Base-by-base conservation (phyloP, 2,888 invertebrate genomes). In the Rapana venosa region DNA sequence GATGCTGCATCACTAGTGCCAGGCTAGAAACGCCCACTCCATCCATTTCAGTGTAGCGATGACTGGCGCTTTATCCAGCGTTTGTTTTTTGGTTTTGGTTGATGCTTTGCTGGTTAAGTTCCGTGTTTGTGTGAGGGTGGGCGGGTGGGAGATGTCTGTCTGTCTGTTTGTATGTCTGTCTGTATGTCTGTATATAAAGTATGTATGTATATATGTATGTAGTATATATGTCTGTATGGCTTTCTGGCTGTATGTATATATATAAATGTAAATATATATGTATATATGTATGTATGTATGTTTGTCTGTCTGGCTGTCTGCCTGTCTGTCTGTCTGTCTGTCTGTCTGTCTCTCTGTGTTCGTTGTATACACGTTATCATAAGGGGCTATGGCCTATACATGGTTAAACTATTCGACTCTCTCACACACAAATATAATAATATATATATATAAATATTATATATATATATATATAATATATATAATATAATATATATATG, bases 241-340 rank as follows among this genome's bases (percentile, higher is more conserved):
- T 26, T 1, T 83, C 0, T 47, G 35, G 2, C 2, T 35, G 83
- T 83, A 17, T 83, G 35, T 36, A 30, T 83, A 6, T 35, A 30
- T 36, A 20, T 83, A 30, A n/a, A n/a, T 32, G 83, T 83, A 15
- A 32, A 15, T 83, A 36, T 83, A 36, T 83, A 36, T 83, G 83
- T 83, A 35, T 83, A 36, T 83, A 17, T 83, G 83, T 83, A 35
- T 83, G 83, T 83, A 35, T 83, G 83, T 83, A 35, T 83, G 83
- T 47, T 11, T 83, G 83, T 47, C 8, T 83, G 83, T 83, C 1
- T 83, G 83, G 47, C 8, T 83, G 83, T 83, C 8, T 83, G 83
- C 4, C 0, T 83, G 83, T 26, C 8, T 83, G 83, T 17, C 8
- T 83, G 83, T 83, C 2, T 22, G 11, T 13, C 0, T 83, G 36